Base-by-base conservation (phyloP, 2,888 invertebrate species). In the Microplitis deprimator region DNA sequence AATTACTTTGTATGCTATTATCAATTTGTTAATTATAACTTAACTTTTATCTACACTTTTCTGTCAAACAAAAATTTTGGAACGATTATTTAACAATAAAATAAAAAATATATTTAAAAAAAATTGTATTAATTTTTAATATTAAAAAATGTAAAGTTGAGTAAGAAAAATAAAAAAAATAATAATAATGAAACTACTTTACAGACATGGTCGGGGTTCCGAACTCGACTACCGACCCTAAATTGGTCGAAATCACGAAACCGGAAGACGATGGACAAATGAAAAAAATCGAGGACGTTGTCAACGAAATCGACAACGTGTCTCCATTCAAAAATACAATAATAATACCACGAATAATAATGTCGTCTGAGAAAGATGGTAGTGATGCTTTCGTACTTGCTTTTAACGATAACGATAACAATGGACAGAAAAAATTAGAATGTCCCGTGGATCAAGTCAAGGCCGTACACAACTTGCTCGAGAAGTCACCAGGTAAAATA, bases 131-230 rank as follows among this genome's bases (percentile, higher is more conserved):
- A 6, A 13, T 62, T 20, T 17, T 20, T 17, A 38, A 65, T 20
- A 20, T 20, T 20, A 38, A 72, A 61, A 29, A 60, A 71, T 38
- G 20, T 29, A 39, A 13, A 68, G 6, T 38, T 6, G 3, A n/a
- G 29, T 17, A 17, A 65, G 13, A 8, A 41, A 41, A 68, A 68
- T 16, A 16, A 41, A 16, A 68, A 41, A 7, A 41, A 41, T n/a
- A 41, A 6, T 69, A 69, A 50, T 50, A 7, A 50, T 50, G 59
- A 41, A 75, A 73, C 68, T 41, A 61, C n/a, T 39, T 75, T 69
- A 16, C 82, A 89, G 89, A 84, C 85, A 89, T 87, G 89, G 88
- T 87, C 85, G 88, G 82, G 83, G 86, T 83, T 84, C 87, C 86
- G 83, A 85, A 82, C 84, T 85, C 82, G 84, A 82, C 79, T 84